A percentile compares a stretch with the other conserved stretches of the same genome.
Conservation (phyloP, 1,140 invertebrate species). For the Drosophila pseudoobscura region DNA sequence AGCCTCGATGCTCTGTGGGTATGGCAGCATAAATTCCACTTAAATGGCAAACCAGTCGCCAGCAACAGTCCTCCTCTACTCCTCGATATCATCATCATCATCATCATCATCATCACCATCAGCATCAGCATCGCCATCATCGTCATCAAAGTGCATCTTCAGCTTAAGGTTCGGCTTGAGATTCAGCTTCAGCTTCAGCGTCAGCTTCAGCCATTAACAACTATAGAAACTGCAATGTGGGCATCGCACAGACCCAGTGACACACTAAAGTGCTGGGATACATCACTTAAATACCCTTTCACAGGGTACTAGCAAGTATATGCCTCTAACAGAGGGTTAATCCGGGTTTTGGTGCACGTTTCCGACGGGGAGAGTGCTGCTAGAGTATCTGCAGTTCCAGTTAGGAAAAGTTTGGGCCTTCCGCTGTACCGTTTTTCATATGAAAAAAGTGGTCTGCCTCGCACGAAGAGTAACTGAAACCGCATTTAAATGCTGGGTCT, state of each 20-base stretch:
- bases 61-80: slow-evolving; percentile 17
- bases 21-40: slow-evolving; percentile 77
- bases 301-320: no score
- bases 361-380: no score
- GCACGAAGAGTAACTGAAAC: slow-evolving; percentile 49
- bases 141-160: slow-evolving; percentile 53
- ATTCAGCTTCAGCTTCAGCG: slow-evolving; percentile 11
- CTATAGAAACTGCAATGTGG: slow-evolving; percentile 68
- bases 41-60: slow-evolving; percentile 68
- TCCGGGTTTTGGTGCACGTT: no score
- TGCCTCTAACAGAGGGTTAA: no score
- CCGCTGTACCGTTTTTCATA: not conserved
- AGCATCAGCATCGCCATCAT: slow-evolving; percentile 14
- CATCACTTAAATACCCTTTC: slow-evolving; percentile 1
- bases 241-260: slow-evolving; percentile 62
- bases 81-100: slow-evolving; percentile 35
- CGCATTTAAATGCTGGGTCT: slow-evolving; percentile 67
- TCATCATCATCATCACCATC: slow-evolving; percentile 19
- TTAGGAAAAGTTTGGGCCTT: no score
- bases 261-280: slow-evolving; percentile 63
- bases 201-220: slow-evolving; percentile 62
- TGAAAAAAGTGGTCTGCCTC: slow-evolving; percentile 8
- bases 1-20: slow-evolving; percentile 35
- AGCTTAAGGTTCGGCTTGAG: slow-evolving; percentile 28
- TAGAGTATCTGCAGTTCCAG: no score